These are phyloP conservation scores for Macaca mulatta DNA, from an alignment of 2,113 vertebrate genomes.

Conservation along the genomic window DNA sequence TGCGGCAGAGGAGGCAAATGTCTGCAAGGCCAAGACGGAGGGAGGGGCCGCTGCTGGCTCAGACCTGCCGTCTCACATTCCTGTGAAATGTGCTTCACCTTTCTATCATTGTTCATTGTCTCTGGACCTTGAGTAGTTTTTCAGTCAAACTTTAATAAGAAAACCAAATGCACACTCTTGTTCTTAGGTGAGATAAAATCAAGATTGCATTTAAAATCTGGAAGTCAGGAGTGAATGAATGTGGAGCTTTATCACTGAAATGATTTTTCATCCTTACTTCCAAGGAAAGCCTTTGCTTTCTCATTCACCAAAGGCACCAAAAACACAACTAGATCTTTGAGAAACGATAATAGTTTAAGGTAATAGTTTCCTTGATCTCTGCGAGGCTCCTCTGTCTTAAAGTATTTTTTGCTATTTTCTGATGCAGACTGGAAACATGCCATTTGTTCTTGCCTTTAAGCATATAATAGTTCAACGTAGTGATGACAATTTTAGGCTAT, in stretches of 20 bases:
- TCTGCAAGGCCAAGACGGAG: not conserved
- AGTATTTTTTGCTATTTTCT: conserved; percentile 30
- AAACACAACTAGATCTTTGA: not conserved
- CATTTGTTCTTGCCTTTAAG: not conserved
- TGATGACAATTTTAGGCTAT: not conserved
- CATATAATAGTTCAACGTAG: not conserved
- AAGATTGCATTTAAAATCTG: not conserved
- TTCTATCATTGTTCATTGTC: not conserved
- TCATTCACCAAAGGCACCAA: not conserved
- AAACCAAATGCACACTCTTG: not conserved
- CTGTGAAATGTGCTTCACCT: not conserved
- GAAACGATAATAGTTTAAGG: not conserved
- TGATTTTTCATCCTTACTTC: not conserved
- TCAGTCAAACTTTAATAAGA: not conserved
- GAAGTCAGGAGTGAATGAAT: not conserved
- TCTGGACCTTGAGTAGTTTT: not conserved
- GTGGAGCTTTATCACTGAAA: not conserved
- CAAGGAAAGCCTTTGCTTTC: not conserved
- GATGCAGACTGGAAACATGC: not conserved
- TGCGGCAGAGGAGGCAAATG: not conserved
- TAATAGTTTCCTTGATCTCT: not conserved
- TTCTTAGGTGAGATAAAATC: conserved; percentile 2
- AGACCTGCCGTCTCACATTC: not conserved
- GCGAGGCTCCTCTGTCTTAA: not conserved
- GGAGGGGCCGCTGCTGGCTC: not conserved